Conservation (phyloP, 2,113 vertebrate genomes). For the Bettongia penicillata region DNA sequence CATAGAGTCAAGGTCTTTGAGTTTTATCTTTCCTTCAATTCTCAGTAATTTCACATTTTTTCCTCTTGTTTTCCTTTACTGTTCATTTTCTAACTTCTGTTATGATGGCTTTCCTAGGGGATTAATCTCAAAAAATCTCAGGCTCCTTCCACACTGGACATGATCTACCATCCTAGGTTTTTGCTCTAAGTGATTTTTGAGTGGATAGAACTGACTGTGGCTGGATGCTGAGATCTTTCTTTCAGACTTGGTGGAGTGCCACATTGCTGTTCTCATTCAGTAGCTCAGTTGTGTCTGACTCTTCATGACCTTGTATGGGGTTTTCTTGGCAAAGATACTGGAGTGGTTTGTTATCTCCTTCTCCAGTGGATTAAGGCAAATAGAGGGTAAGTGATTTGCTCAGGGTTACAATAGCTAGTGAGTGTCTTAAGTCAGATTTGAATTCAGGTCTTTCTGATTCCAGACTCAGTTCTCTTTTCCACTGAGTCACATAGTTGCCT, state of each 20-base stretch:
- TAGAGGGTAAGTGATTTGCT: too few relatives aligned
- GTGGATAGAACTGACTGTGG: not conserved
- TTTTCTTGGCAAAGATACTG: not conserved
- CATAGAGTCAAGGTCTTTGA: not conserved
- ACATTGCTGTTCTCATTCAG: not conserved
- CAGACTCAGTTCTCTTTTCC: too few relatives aligned
- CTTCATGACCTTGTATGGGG: not conserved
- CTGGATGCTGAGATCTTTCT: not conserved
- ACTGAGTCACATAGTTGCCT: not conserved
- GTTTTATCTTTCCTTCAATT: not conserved
- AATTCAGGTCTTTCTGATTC: not conserved
- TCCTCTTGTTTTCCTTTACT: not conserved
- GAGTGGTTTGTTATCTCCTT: not conserved
- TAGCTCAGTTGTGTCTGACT: not conserved
- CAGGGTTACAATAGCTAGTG: too few relatives aligned
- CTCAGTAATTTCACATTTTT: not conserved
- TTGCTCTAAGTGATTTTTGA: not conserved
- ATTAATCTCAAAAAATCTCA: not conserved
- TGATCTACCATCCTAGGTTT: not conserved
- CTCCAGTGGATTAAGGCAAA: too few relatives aligned
- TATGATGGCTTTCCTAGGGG: not conserved
- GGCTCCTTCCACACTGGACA: not conserved
- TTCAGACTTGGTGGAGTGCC: not conserved
- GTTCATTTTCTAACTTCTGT: not conserved
- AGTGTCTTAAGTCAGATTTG: not conserved